Base-by-base conservation (phyloP, 1,140 invertebrate genomes). In the Heterodera schachtii region DNA sequence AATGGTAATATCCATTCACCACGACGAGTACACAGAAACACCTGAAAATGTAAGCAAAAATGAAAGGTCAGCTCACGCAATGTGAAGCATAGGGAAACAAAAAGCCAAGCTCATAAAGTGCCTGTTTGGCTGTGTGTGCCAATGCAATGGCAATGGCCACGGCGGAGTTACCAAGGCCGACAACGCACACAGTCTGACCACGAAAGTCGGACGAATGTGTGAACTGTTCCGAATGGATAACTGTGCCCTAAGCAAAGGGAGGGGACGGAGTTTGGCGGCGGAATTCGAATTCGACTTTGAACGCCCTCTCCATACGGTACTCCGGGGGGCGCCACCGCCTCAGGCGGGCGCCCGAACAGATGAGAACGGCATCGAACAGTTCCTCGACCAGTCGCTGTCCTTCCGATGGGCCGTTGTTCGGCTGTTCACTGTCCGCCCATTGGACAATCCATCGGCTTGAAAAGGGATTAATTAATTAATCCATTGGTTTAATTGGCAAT, bases 301-400 rank as follows among this genome's bases (percentile, higher is more conserved):
- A 80, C 43, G 76, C 46, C 21, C 60, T 49, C 47, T 80, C 79
- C 60, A 80, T 71, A 16, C 79, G 43, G 16, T 46, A 76, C 67
- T 80, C 79, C n/a, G 79, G 79, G 57, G 79, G 79, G 0, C 79
- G 79, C 70, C 73, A 80, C 31, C 21, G 57, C 60, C 44, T 73
- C 7, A 60, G n/a, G 80, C 57, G 52, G 57, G 71, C 44, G 9
- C 79, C 79, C 31, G 79, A 75, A 31, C 79, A 80, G 31, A 80
- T 47, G 44, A 80, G 79, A 21, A 80, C 79, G 6, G 79, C 79
- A 46, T 80, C 75, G 74, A 80, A 80, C 46, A 74, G 64, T 79
- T 80, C 79, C 74, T 69, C 77, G 44, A 79, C n/a, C 44, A 31
- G 31, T 31, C 31, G 31, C 31, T 31, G 31, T 66, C n/a, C 43